Conservation (phyloP, 2,797 vertebrate species). For the Poeciliopsis turneri region DNA sequence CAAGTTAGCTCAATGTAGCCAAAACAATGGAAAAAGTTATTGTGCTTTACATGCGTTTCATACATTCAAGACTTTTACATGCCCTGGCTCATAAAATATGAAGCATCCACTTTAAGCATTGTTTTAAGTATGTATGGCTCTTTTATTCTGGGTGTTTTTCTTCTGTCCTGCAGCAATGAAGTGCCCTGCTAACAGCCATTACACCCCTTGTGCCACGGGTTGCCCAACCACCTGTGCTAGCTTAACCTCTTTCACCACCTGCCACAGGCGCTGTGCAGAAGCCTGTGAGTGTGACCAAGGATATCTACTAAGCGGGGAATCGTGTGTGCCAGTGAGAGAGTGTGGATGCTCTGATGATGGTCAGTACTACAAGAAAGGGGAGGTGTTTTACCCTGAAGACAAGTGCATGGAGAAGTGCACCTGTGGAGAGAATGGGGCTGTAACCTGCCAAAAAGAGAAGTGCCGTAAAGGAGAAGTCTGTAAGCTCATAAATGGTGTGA, state of each 20-base stretch:
- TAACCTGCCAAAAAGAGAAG: slow-evolving; percentile 61
- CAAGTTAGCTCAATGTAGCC: background rate
- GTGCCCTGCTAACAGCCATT: slow-evolving; percentile 85
- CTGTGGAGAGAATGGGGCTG: slow-evolving; percentile 69
- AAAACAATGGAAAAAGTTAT: background rate
- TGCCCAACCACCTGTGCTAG: slow-evolving; percentile 80
- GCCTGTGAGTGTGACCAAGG: slow-evolving; percentile 85
- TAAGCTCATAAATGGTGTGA: slow-evolving; percentile 66
- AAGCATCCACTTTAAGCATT: background rate
- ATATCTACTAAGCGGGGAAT: slow-evolving; percentile 74
- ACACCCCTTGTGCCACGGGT: slow-evolving; percentile 68
- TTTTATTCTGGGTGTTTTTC: background rate
- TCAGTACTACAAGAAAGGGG: slow-evolving; percentile 67
- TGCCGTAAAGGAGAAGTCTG: slow-evolving; percentile 73
- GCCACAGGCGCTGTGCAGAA: slow-evolving; percentile 69
- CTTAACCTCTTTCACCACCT: slow-evolving; percentile 53
- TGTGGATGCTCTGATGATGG: slow-evolving; percentile 84
- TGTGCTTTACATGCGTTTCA: background rate
- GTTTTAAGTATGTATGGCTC: background rate
- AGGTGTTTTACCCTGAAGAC: slow-evolving; percentile 61
- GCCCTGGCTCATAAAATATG: background rate
- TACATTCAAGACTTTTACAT: background rate
- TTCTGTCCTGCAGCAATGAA: slow-evolving; percentile 63
- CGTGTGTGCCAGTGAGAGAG: slow-evolving; percentile 76
- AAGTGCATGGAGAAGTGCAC: slow-evolving; percentile 66